Base-by-base conservation (phyloP, 2,797 vertebrate species). In the Tragopan temminckii region DNA sequence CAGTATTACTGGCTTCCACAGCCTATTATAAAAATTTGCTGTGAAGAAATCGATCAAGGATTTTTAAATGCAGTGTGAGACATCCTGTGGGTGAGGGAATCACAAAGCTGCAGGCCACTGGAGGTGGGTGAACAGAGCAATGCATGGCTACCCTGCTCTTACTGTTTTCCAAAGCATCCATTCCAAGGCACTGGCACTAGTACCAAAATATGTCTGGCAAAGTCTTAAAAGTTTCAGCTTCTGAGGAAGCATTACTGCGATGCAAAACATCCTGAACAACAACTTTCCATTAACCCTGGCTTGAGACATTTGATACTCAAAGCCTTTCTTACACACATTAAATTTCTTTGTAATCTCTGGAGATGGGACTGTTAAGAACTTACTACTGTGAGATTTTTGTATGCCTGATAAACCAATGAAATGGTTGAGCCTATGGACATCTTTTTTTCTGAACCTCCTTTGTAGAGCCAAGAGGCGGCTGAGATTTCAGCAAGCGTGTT, bases 341-440 rank as follows among this genome's bases (percentile, higher is more conserved):
- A n/a, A 31, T 87, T 95, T 83, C 36, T 79, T 72, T 45, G 36
- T 85, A 78, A 79, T 42, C 40, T 85, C 59, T 90, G 67, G 46
- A 94, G 85, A 48, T 81, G 59, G 19, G 80, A 2, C 62, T 77
- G 35, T 29, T 88, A 68, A 92, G 42, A 71, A 75, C 46, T 81
- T 19, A 58, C 68, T 67, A 48, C 57, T 38, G 9, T 57, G 58
- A 91, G 40, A 36, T 63, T 80, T 85, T 92, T 67, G n/a, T 48
- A 24, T 50, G 12, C 52, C 70, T 93, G 53, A 77, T 88, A 95
- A 92, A 91, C n/a, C 43, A 88, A 42, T 85, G 82, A 77, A 91
- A 86, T 68, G 3, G 66, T 88, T 29, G 61, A 90, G 55, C 58
- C 24, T 72, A 9, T 24, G 36, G 25, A 55, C 27, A 12, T 58